Evolutionary conservation across 2,113 vertebrate genomes (phyloP).

Genomic region (Picathartes gymnocephalus): DNA sequence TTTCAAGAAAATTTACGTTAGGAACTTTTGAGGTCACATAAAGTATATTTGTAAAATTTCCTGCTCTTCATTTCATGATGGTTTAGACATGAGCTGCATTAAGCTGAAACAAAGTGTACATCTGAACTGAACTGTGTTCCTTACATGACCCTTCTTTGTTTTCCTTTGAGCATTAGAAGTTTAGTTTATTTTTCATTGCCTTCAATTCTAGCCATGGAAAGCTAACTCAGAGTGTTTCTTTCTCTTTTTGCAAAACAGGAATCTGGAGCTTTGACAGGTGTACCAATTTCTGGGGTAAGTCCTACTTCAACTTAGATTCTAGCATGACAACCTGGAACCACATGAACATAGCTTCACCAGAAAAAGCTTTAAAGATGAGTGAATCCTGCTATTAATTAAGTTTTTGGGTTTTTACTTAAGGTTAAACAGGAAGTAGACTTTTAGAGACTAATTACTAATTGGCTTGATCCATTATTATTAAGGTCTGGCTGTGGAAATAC

Average conservation of each 20-base stretch:
- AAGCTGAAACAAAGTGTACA: not conserved
- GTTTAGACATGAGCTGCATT: not conserved
- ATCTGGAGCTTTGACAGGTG: slow-evolving; percentile 84
- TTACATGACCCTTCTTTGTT: not conserved
- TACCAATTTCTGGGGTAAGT: slow-evolving; percentile 97
- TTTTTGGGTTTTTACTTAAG: not conserved
- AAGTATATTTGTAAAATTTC: not conserved
- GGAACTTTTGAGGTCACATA: not conserved
- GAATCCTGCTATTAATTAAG: not conserved
- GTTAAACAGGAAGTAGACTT: not conserved
- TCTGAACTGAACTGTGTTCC: not conserved
- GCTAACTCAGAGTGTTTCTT: not conserved
- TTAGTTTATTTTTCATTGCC: not conserved
- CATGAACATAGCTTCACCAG: not conserved
- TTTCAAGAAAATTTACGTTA: not conserved
- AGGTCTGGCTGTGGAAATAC: not conserved
- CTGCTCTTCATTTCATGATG: not conserved
- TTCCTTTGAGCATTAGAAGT: not conserved
- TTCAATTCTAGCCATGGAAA: not conserved
- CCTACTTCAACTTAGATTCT: not conserved
- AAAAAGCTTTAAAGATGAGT: not conserved
- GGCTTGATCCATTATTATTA: not conserved
- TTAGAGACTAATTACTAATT: not conserved
- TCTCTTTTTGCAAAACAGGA: slow-evolving; percentile 74
- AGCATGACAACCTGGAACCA: not conserved